Conservation (phyloP, 2,113 vertebrate species). For the Psophia crepitans region DNA sequence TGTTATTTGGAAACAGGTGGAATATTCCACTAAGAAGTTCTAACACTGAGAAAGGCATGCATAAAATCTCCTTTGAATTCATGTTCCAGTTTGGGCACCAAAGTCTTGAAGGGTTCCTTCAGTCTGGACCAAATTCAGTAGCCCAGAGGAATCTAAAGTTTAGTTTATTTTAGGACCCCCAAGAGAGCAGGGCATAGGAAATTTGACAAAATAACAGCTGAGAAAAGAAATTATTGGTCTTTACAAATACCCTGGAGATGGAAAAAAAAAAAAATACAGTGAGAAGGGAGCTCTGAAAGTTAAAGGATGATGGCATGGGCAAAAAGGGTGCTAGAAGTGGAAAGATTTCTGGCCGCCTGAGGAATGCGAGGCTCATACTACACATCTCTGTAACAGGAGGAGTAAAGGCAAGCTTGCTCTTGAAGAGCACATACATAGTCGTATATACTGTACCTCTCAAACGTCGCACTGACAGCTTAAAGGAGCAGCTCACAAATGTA, state of each 20-base stretch:
- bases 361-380: not conserved
- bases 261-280: not conserved
- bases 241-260: not conserved
- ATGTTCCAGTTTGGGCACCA: not conserved
- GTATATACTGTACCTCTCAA: not conserved
- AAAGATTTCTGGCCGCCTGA: not conserved
- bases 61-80: not conserved
- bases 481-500: not conserved
- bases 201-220: not conserved
- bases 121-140: not conserved
- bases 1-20: not conserved
- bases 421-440: not conserved
- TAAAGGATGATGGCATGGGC: not conserved
- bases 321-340: not conserved
- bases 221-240: not conserved
- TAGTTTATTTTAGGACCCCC: not conserved
- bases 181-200: not conserved
- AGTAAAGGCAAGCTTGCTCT: not conserved
- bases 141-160: not conserved
- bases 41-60: not conserved
- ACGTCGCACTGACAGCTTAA: not conserved
- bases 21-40: not conserved
- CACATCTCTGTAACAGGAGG: not conserved
- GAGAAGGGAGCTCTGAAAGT: not conserved
- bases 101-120: not conserved